phyloP scores from a whole-genome alignment of 2,797 vertebrate genomes.

The Apodemus agrarius region DNA sequence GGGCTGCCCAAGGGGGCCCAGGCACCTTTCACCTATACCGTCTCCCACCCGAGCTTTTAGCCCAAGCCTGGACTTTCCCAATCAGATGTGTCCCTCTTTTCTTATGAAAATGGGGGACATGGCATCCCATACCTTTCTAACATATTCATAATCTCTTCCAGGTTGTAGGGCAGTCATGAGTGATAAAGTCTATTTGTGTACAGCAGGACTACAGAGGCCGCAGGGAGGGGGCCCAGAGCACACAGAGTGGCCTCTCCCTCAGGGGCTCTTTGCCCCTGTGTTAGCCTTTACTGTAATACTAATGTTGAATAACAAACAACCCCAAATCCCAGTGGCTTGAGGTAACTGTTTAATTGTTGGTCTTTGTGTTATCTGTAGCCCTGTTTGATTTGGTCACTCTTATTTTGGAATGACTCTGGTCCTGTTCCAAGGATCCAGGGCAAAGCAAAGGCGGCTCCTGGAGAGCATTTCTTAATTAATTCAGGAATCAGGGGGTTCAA shows the following conservation, averaged over 20 bases:
- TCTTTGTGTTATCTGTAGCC: neutral
- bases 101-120: neutral
- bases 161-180: neutral
- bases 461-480: neutral
- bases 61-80: neutral
- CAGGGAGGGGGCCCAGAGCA: neutral
- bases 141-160: neutral
- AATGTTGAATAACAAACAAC: neutral
- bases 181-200: neutral
- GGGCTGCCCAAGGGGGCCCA: neutral
- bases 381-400: neutral
- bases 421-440: neutral
- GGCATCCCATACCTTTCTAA: neutral
- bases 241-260: neutral
- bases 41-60: neutral
- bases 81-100: neutral
- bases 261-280: neutral
- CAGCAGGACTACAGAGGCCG: neutral
- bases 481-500: neutral
- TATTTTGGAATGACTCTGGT: neutral
- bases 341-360: neutral
- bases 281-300: neutral
- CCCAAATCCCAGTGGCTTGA: neutral
- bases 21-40: neutral
- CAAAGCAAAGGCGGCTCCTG: neutral